phyloP scores from a whole-genome alignment of 2,113 vertebrate genomes.

The Heliornis fulica region DNA sequence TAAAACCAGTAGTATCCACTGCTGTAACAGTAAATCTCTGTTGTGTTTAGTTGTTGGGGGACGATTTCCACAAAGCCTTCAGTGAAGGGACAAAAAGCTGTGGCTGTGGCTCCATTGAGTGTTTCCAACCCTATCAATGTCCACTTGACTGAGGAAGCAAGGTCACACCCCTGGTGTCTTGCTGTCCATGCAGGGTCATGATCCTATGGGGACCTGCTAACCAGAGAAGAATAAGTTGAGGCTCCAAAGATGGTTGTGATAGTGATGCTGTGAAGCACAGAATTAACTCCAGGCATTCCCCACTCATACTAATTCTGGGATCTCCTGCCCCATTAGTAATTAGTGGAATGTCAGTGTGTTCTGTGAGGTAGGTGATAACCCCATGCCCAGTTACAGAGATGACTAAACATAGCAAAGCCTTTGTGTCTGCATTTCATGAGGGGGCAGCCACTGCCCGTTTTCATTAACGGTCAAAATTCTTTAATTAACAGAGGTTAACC shows the following conservation, averaged over 20 bases:
- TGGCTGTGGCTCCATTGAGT: background rate
- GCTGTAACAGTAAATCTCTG: background rate
- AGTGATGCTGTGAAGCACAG: background rate
- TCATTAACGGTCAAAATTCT: background rate
- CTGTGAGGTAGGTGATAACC: background rate
- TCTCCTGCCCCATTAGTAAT: background rate
- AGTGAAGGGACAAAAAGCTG: background rate
- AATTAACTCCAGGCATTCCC: background rate
- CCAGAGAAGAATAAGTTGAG: background rate
- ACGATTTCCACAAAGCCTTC: background rate
- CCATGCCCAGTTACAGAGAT: background rate
- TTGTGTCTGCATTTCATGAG: background rate
- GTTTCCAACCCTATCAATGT: background rate
- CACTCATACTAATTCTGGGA: background rate
- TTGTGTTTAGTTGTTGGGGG: background rate
- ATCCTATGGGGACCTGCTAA: background rate
- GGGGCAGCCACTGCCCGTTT: background rate
- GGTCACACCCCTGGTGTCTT: background rate
- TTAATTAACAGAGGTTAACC: background rate
- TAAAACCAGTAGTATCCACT: background rate
- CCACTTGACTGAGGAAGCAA: background rate
- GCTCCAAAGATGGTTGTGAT: background rate
- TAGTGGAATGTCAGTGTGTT: background rate
- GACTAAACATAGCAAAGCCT: background rate
- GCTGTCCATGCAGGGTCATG: fast-evolving